Evolutionary conservation across 2,888 invertebrate genomes (phyloP).

Genomic region (Volucella inanis): DNA sequence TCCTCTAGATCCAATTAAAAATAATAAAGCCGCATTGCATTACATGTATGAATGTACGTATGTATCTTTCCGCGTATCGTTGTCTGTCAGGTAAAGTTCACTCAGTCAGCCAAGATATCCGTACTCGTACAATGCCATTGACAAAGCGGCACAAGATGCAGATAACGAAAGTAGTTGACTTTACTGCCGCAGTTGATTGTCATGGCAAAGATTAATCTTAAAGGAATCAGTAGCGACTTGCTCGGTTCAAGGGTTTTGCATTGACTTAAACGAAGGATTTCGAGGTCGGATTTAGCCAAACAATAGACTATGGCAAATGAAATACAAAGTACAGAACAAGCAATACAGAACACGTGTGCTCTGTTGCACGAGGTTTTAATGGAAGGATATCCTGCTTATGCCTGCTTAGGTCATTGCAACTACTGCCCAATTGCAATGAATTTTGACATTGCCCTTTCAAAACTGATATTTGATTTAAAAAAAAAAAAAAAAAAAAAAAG

Average conservation of each 20-base stretch:
- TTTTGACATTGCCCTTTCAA: conserved; percentile 56
- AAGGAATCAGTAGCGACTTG: conserved; percentile 68
- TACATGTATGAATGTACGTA: neutral
- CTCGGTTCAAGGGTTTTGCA: conserved; percentile 69
- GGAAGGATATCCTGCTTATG: conserved; percentile 51
- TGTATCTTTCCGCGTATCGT: conserved; percentile 24
- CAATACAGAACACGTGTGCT: conserved; percentile 65
- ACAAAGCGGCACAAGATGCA: conserved; percentile 67
- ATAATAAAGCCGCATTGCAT: conserved; percentile 66
- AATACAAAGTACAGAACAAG: too few relatives aligned
- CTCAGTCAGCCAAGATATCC: conserved; percentile 37
- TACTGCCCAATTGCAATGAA: conserved; percentile 64
- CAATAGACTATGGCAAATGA: conserved; percentile 40
- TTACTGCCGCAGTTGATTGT: conserved; percentile 59
- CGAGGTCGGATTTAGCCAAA: conserved; percentile 24
- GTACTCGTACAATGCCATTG: conserved; percentile 50
- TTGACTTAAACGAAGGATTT: conserved; percentile 71
- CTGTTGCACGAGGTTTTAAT: conserved; percentile 48
- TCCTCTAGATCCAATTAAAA: conserved; percentile 73
- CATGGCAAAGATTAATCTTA: conserved; percentile 71
- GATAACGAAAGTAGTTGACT: conserved; percentile 71
- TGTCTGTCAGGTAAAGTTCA: conserved; percentile 68
- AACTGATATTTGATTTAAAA: conserved; percentile 21
- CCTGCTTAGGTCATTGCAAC: conserved; percentile 51
- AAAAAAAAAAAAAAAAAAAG: neutral